Percentiles rank a stretch among this genome's conserved stretches.
These are phyloP conservation scores for Columbina picui DNA, from an alignment of 2,113 vertebrate genomes.

Conservation along the genomic window DNA sequence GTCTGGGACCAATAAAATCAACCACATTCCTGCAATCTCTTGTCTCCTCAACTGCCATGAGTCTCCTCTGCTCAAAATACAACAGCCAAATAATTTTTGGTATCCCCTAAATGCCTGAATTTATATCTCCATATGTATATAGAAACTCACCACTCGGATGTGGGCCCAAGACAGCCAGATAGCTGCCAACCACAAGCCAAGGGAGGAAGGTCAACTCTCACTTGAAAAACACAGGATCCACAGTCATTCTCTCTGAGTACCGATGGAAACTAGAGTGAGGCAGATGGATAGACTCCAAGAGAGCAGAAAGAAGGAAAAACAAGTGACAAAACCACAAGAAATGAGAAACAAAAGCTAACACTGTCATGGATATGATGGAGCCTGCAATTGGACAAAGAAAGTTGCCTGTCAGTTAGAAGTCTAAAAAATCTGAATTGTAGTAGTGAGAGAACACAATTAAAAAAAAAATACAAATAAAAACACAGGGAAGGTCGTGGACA, in stretches of 20 bases:
- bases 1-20: background rate
- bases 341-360: background rate
- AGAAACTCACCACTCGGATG: background rate
- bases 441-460: background rate
- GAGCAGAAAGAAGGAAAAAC: background rate
- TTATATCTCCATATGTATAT: fast-evolving
- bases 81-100: background rate
- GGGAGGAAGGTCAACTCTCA: background rate
- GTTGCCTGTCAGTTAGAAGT: background rate
- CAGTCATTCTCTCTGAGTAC: background rate
- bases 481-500: background rate
- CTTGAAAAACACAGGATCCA: background rate
- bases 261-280: background rate
- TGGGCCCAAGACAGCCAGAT: background rate
- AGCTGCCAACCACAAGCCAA: background rate
- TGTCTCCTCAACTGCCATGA: background rate
- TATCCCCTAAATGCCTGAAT: background rate
- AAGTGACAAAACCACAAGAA: background rate
- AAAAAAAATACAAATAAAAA: background rate
- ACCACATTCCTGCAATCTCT: fast-evolving
- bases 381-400: background rate
- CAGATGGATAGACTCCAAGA: background rate
- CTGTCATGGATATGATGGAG: background rate
- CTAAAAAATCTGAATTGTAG: background rate
- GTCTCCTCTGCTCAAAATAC: background rate